Base-by-base conservation (phyloP, 2,113 vertebrate species). In the Dipodomys ordii region DNA sequence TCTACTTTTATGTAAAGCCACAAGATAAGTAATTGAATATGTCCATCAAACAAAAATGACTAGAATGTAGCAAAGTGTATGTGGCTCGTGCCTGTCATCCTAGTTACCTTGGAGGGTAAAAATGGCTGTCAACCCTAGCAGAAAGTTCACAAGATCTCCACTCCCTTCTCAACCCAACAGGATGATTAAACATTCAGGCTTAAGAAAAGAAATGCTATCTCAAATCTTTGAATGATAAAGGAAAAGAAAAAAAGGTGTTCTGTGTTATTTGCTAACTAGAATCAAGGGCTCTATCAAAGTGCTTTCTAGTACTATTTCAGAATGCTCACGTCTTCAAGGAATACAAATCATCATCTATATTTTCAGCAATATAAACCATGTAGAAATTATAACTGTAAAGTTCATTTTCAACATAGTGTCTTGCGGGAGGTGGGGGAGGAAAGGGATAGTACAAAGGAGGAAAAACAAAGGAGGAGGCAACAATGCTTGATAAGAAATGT, bases 291-390 rank as follows among this genome's bases (percentile, higher is more conserved):
- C 15, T 73, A 28, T 85, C 68, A 64, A 82, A 27, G 19, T 79
- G 27, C 19, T 93, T 87, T 83, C 57, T 69, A 60, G 32, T 76
- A 18, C 3, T 60, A 80, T 67, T 90, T 79, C 53, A 93, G 49
- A 94, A 83, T 74, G 82, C 60, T 64, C 65, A 69, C 15, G 9
- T 80, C 27, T 92, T 87, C 30, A 92, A 90, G 53, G 49, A 71
- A 93, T 19, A 32, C 18, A 89, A 57, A 77, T 8, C 6, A 88
- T 69, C 32, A 85, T 49, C 25, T 71, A 83, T 81, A 93, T 71
- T 92, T 92, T 71, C 39, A 87, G 67, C 57, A 87, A 28, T 87
- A 39, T 65, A 85, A 87, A 65, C 53, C 69, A 13, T n/a, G 30
- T 73, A 89, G 86, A 88, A 89, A 72, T 1, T 44, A 49, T 83